Percentiles rank a stretch among this genome's conserved stretches.
Conservation (phyloP, 1,140 invertebrate genomes). For the Halesus radiatus region DNA sequence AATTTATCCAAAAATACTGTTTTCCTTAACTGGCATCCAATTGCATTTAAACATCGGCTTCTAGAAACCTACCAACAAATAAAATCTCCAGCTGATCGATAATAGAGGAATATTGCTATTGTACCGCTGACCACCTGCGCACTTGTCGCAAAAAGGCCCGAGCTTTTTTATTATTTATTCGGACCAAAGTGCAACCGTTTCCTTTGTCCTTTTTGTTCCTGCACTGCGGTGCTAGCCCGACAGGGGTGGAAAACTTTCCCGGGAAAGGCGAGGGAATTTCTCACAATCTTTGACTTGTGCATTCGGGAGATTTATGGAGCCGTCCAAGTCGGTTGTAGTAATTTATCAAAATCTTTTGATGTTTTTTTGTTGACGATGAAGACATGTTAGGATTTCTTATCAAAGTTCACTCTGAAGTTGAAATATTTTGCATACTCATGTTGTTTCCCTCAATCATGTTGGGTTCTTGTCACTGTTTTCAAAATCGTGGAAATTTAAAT, state of each 20-base stretch:
- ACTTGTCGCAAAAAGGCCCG: conserved; percentile 46
- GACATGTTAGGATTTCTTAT: too few species aligned
- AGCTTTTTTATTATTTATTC: conserved; percentile 52
- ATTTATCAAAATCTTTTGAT: too few species aligned
- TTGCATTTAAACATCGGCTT: too few species aligned
- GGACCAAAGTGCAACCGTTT: conserved; percentile 53
- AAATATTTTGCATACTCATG: too few species aligned
- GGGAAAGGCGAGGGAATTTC: conserved; percentile 40
- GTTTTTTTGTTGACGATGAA: too few species aligned
- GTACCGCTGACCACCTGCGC: conserved; percentile 50
- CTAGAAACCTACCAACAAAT: not conserved
- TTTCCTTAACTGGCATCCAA: too few species aligned
- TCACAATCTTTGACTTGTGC: not conserved
- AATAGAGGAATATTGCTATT: conserved; percentile 2
- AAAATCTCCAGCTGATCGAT: conserved; percentile 6
- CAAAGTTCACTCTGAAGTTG: too few species aligned
- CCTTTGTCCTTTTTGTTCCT: conserved; percentile 48
- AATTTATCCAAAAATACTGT: too few species aligned
- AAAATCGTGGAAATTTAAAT: too few species aligned
- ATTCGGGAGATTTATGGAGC: not conserved
- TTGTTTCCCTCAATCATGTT: too few species aligned
- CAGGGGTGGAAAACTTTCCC: conserved; percentile 43
- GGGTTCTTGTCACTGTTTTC: too few species aligned
- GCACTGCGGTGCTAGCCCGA: conserved; percentile 3
- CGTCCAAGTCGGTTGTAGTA: not conserved